These are phyloP conservation scores for mouse (Mus musculus) DNA, from an alignment of 2,113 vertebrate genomes.

Conservation along the genomic window GRCm39 chr3:143121001-143121500, in stretches of 20 bases:
- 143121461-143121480: neutral
- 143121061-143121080: no score
- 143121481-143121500: constrained; percentile 37
- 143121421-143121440: neutral
- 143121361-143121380: neutral
- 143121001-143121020: constrained; percentile 24
- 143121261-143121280: neutral
- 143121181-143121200: constrained; percentile 38
- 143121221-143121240: neutral
- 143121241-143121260: neutral
- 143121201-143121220: constrained; percentile 24
- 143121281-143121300: neutral
- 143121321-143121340: neutral
- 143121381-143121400: neutral
- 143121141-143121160: no score
- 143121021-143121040: neutral
- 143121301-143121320: neutral
- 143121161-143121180: neutral
- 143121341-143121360: neutral
- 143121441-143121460: neutral
- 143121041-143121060: neutral
- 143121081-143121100: no score
- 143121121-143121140: no score
- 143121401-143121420: neutral
- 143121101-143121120: no score